phyloP scores from a whole-genome alignment of 2,113 vertebrate species.

The Percopsis transmontana region DNA sequence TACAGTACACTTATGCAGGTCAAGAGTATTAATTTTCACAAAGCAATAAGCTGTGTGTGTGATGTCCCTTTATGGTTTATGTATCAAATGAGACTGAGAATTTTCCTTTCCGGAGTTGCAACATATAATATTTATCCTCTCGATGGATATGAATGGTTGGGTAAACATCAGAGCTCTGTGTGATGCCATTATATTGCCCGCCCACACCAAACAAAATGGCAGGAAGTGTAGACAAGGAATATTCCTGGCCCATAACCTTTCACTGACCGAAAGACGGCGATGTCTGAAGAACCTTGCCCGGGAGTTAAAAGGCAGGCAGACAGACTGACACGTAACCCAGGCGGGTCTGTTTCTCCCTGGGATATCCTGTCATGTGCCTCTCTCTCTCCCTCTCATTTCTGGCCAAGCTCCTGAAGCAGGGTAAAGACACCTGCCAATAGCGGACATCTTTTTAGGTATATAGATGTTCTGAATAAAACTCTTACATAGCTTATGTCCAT shows the following conservation, averaged over 20 bases:
- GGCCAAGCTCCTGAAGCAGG: slow-evolving; percentile 42
- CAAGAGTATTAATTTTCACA: slow-evolving; percentile 5
- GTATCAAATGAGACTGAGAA: not conserved
- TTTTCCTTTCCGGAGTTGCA: slow-evolving; percentile 1
- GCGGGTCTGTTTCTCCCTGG: slow-evolving; percentile 40
- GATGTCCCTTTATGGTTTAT: slow-evolving; percentile 4
- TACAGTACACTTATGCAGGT: slow-evolving; percentile 19
- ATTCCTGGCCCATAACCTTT: slow-evolving; percentile 48
- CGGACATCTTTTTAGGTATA: too few species aligned
- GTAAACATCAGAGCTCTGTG: slow-evolving; percentile 29
- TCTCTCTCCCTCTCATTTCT: slow-evolving; percentile 45
- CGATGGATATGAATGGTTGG: slow-evolving; percentile 7
- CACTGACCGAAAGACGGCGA: slow-evolving; percentile 53
- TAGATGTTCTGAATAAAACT: too few species aligned
- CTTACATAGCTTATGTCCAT: too few species aligned
- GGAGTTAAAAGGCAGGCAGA: slow-evolving; percentile 25
- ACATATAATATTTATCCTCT: slow-evolving; percentile 5
- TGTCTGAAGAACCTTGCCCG: slow-evolving; percentile 50
- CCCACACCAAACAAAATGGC: slow-evolving; percentile 39
- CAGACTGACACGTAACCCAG: slow-evolving; percentile 26
- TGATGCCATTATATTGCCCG: slow-evolving; percentile 12
- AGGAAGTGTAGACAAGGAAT: slow-evolving; percentile 60
- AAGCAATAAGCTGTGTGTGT: not conserved
- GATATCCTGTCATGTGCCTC: slow-evolving; percentile 53
- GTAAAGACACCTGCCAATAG: slow-evolving; percentile 31